A percentile compares a stretch with the other conserved stretches of the same genome.
phyloP scores from a whole-genome alignment of 2,113 vertebrate genomes.

The Epinephelus fuscoguttatus region DNA sequence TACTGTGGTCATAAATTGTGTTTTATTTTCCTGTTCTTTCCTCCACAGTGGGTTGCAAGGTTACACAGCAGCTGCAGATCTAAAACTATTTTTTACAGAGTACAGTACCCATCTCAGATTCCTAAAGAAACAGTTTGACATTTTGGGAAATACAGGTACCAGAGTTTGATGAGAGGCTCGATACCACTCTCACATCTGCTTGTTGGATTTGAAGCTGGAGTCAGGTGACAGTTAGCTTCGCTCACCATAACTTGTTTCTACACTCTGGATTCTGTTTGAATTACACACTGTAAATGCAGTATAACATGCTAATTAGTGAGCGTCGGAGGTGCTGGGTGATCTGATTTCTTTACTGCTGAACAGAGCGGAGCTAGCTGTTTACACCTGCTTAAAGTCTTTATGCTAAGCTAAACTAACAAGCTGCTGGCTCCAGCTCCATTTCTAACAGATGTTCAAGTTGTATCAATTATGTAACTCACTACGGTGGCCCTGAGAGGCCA shows the following conservation, averaged over 20 bases:
- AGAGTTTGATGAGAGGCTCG: neutral
- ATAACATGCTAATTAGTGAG: neutral
- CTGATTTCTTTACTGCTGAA: neutral
- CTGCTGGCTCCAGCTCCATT: neutral
- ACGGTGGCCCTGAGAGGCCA: too few relatives aligned
- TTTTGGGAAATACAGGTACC: neutral
- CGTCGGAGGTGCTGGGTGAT: neutral
- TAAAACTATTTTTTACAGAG: neutral
- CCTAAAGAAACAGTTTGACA: neutral
- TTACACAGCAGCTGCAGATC: constrained; percentile 1
- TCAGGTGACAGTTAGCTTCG: too few relatives aligned
- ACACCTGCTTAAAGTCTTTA: neutral
- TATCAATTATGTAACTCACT: too few relatives aligned
- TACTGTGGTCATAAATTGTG: constrained; percentile 8
- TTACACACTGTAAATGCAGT: neutral
- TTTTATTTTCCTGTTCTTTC: constrained; percentile 23
- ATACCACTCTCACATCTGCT: neutral
- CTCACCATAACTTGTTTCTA: neutral
- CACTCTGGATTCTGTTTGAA: neutral
- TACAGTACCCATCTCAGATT: neutral
- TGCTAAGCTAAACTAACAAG: neutral
- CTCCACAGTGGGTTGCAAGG: neutral
- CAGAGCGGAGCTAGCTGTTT: neutral
- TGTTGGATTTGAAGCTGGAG: neutral
- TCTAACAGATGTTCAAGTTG: neutral